A percentile compares a stretch with the other conserved stretches of the same genome.
These are phyloP conservation scores for Tenualosa thibaudeaui DNA, from an alignment of 2,797 vertebrate species.

Conservation along the genomic window DNA sequence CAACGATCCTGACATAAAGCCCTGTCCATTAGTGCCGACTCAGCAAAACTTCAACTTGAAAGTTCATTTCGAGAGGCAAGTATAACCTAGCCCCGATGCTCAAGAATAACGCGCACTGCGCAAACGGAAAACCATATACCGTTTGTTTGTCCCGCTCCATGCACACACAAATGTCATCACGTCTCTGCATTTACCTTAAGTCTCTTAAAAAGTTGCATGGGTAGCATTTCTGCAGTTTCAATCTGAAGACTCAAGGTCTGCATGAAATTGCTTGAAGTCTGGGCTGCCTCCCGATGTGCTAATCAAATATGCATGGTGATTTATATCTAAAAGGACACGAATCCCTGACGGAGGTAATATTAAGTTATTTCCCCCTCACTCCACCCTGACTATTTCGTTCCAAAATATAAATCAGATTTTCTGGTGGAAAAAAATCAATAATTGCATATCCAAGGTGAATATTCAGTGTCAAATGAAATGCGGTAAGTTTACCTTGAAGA, in stretches of 20 bases:
- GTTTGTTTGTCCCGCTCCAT: background rate
- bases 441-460: constrained; percentile 70
- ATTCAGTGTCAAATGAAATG: constrained; percentile 81
- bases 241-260: constrained; percentile 12
- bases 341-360: constrained; percentile 10
- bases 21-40: constrained; percentile 68
- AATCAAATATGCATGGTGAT: constrained; percentile 17
- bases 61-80: constrained; percentile 43
- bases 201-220: constrained; percentile 16
- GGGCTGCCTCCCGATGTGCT: constrained; percentile 5
- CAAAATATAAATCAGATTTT: constrained; percentile 6
- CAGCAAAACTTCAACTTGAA: constrained; percentile 70
- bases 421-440: constrained; percentile 39
- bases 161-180: constrained; percentile 8
- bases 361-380: constrained; percentile 9
- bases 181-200: constrained; percentile 9
- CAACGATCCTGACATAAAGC: constrained; percentile 29
- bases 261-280: constrained; percentile 10
- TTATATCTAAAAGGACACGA: constrained; percentile 17
- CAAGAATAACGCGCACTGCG: constrained; percentile 31
- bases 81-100: constrained; percentile 29
- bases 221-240: constrained; percentile 1
- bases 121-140: constrained; percentile 25
- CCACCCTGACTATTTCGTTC: background rate
- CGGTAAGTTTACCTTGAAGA: constrained; percentile 96